phyloP scores from a whole-genome alignment of 2,113 vertebrate species.

The Triplophysa dalaica region DNA sequence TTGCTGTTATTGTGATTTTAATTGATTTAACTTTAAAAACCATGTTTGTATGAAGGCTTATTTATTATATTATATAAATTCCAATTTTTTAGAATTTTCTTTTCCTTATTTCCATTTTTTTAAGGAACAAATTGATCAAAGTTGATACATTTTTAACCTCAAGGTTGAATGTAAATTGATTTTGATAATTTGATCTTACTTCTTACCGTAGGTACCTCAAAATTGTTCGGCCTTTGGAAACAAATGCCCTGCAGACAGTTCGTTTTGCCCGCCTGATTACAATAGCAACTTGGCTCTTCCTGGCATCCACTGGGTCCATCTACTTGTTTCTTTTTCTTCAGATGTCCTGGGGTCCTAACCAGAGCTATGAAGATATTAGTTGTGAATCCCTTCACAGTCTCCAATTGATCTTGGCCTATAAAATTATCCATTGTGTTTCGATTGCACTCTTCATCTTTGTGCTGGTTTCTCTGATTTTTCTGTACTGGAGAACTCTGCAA shows the following conservation, averaged over 20 bases:
- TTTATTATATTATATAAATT: no score
- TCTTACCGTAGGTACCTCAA: slow-evolving; percentile 68
- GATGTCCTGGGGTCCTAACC: rapidly evolving
- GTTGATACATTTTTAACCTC: neutral
- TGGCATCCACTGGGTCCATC: slow-evolving; percentile 34
- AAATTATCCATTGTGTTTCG: slow-evolving; percentile 49
- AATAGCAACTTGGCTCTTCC: slow-evolving; percentile 59
- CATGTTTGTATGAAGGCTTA: no score
- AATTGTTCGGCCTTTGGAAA: slow-evolving; percentile 62
- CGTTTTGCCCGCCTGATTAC: slow-evolving; percentile 55
- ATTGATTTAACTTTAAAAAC: no score
- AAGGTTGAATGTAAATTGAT: neutral
- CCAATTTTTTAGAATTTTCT: no score
- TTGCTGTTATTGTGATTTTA: no score
- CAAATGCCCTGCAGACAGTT: slow-evolving; percentile 57
- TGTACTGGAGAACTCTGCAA: slow-evolving; percentile 61
- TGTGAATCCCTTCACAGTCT: slow-evolving; percentile 50
- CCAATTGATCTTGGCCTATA: slow-evolving; percentile 44
- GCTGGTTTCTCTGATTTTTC: slow-evolving; percentile 60
- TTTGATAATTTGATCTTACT: neutral
- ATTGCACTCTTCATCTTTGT: slow-evolving; percentile 60
- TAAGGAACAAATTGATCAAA: no score
- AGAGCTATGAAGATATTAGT: neutral
- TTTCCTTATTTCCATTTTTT: no score
- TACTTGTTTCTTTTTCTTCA: slow-evolving; percentile 58